These are phyloP conservation scores for Notoglanidium macrostoma DNA, from an alignment of 2,797 vertebrate species.

Conservation along the genomic window DNA sequence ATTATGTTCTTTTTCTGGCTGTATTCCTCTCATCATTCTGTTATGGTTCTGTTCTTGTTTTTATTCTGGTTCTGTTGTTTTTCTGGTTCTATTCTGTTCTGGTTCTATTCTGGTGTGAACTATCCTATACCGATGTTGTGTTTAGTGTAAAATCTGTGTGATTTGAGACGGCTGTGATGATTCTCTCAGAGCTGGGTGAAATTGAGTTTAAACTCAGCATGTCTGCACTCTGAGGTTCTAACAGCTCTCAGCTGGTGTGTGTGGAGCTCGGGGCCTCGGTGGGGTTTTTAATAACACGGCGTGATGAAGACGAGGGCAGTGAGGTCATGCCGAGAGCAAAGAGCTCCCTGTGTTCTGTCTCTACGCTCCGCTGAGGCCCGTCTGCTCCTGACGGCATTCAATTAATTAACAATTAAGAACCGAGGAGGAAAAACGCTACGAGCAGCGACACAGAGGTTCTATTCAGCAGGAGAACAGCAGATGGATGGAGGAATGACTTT, in stretches of 20 bases:
- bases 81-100: background rate
- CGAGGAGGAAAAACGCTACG: slow-evolving; percentile 64
- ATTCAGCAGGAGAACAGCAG: slow-evolving; percentile 74
- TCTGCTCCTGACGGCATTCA: slow-evolving; percentile 81
- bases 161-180: background rate
- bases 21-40: background rate
- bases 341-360: slow-evolving; percentile 71
- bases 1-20: background rate
- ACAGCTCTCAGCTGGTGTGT: background rate
- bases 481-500: slow-evolving; percentile 75
- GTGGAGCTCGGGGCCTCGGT: background rate
- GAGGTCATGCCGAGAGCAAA: slow-evolving; percentile 59
- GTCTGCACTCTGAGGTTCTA: slow-evolving; percentile 3
- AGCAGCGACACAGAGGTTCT: slow-evolving; percentile 78
- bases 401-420: slow-evolving; percentile 82
- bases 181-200: background rate
- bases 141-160: background rate
- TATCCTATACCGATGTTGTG: background rate
- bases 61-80: background rate
- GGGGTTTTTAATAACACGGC: slow-evolving; percentile 47
- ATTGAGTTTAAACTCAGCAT: background rate
- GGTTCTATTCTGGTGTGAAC: background rate
- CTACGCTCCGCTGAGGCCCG: slow-evolving; percentile 79
- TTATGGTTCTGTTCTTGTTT: background rate
- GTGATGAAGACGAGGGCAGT: slow-evolving; percentile 50